These are phyloP conservation scores for Gordius sp. DNA, from an alignment of 2,888 invertebrate species.

Conservation along the genomic window DNA sequence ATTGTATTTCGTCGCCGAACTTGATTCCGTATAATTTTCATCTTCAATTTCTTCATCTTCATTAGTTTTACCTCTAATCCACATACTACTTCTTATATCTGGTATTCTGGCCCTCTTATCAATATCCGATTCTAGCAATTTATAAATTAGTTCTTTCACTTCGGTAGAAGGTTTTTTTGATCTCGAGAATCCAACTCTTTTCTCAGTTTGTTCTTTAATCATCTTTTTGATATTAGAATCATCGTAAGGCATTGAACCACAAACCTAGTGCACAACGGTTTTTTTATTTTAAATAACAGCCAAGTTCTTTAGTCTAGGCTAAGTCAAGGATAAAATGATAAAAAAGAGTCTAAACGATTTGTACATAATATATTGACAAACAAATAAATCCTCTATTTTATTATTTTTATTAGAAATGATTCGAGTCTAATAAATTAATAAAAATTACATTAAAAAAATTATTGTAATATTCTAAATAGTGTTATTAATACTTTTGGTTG, in stretches of 20 bases:
- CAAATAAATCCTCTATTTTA: too few species aligned
- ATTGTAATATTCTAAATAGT: too few species aligned
- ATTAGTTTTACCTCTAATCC: not conserved
- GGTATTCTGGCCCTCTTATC: conserved; percentile 34
- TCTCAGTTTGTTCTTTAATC: conserved; percentile 43
- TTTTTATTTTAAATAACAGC: too few species aligned
- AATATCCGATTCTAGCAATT: conserved; percentile 57
- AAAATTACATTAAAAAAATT: too few species aligned
- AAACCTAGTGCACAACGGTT: too few species aligned
- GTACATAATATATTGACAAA: too few species aligned
- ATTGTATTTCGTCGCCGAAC: not conserved
- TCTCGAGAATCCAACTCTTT: conserved; percentile 28
- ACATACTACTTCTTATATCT: not conserved
- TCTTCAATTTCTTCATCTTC: not conserved
- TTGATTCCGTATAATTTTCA: not conserved
- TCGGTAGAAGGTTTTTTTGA: conserved; percentile 30
- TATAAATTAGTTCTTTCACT: conserved; percentile 44
- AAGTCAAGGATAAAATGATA: too few species aligned
- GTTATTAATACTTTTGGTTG: too few species aligned
- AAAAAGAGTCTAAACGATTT: too few species aligned
- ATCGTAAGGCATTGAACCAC: conserved; percentile 54
- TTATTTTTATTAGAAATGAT: too few species aligned
- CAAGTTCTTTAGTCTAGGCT: too few species aligned
- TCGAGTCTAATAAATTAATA: too few species aligned
- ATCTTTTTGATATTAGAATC: conserved; percentile 50